phyloP scores from a whole-genome alignment of 2,797 vertebrate species.

The Phoebastria nigripes region DNA sequence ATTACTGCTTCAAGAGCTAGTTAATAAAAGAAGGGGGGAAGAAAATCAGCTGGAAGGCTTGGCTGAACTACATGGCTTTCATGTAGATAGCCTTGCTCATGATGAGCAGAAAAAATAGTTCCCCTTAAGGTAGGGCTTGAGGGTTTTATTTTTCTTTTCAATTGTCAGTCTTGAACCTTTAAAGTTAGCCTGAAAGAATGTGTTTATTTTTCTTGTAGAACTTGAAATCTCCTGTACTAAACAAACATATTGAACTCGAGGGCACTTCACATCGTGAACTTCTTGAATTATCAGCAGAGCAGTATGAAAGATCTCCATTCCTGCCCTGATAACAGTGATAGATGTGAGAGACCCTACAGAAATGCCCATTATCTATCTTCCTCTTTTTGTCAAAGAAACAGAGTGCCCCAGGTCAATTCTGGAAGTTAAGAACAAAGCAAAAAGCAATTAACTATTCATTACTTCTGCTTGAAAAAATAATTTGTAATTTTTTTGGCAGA shows the following conservation, averaged over 20 bases:
- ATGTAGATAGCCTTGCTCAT: not conserved
- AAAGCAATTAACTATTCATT: constrained; percentile 4
- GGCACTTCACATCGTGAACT: not conserved
- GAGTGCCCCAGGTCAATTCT: not conserved
- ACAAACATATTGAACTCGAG: not conserved
- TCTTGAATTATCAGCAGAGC: not conserved
- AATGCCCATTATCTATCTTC: not conserved
- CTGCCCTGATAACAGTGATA: constrained; percentile 36
- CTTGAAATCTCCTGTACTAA: not conserved
- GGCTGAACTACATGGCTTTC: not conserved
- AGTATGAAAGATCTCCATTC: not conserved
- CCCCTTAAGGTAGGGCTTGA: not conserved
- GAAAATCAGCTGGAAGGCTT: not conserved
- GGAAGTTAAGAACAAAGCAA: not conserved
- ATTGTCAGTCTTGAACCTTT: not conserved
- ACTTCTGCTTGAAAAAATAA: not conserved
- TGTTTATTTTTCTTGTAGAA: constrained; percentile 37
- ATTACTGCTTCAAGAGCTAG: not conserved
- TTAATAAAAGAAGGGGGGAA: not conserved
- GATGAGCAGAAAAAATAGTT: not conserved
- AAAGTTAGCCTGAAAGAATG: constrained; percentile 14
- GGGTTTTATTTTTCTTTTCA: not conserved
- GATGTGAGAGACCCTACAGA: constrained; percentile 17
- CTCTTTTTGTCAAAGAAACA: not conserved
- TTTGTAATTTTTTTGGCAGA: not conserved